Conservation (phyloP, 2,113 vertebrate genomes). For the Oreochromis spilurus region DNA sequence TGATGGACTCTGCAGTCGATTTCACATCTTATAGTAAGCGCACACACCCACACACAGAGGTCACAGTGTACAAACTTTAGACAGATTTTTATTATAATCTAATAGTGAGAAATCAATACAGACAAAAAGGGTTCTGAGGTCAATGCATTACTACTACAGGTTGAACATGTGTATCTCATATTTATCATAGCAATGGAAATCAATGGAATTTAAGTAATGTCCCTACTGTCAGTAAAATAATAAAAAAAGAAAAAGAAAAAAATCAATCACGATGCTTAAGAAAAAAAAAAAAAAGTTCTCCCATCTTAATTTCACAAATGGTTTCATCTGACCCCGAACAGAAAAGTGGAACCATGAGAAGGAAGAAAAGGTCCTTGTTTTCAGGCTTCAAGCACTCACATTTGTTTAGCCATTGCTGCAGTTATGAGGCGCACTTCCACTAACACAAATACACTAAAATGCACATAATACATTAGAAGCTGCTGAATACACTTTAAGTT, state of each 20-base stretch:
- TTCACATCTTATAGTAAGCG: neutral
- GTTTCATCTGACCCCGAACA: neutral
- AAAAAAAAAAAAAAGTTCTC: neutral
- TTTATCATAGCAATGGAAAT: neutral
- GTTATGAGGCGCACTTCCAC: constrained; percentile 1
- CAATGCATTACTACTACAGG: neutral
- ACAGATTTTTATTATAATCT: constrained; percentile 14
- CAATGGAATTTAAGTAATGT: neutral
- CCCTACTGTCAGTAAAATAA: neutral
- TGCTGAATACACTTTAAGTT: neutral
- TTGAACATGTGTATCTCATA: neutral
- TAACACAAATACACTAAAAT: constrained; percentile 16
- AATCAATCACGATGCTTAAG: neutral
- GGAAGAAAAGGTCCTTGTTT: neutral
- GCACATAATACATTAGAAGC: neutral
- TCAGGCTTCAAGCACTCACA: neutral
- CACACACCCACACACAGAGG: rapidly evolving
- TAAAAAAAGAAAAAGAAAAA: neutral
- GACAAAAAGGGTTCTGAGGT: neutral
- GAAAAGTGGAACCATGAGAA: neutral
- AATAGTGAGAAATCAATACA: neutral
- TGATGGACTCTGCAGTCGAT: neutral
- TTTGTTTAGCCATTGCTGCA: neutral
- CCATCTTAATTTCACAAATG: neutral
- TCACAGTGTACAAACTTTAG: neutral